Evolutionary conservation across 1,140 invertebrate genomes (phyloP), one percentile per base, ranked within the genome.

Genomic region (Trypoxylus dichotomus): DNA sequence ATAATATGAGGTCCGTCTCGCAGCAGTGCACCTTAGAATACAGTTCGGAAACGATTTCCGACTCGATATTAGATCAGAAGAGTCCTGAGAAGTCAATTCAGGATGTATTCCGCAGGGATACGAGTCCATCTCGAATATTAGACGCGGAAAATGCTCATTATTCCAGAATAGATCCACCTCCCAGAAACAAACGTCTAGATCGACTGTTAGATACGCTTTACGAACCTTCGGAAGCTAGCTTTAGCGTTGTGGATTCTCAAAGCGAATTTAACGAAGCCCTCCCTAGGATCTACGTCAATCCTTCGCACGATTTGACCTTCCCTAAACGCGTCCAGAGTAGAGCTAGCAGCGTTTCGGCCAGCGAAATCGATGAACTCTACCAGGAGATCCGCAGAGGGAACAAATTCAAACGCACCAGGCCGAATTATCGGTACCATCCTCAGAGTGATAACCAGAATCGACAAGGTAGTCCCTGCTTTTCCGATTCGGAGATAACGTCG

Each of bases 11-110:
- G 82, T 92, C 87, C 82, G 88, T 89, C 3, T 90, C 89, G 0
- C 89, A 90, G 73, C 89, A 90, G 74, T 90, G 88, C 54, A 90
- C 88, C 58, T 82, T 93, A 37, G 92, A 93, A 80, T 94, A 93
- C 80, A 94, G 92, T 77, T 94, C 93, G 29, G 93, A 92, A 24
- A 90, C 93, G 73, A 91, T 93, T 13, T 92, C 91, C 0, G 91
- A 92, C 84, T 92, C 92, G 0, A 88, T 91, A 81, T 90, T 93
- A 76, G 89, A 84, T 86, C 88, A 63, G 86, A 89, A 83, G 86
- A 89, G 79, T 77, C 83, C 78, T 15, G 81, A 82, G 15, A 77
- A 80, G 75, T 29, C 43, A 2, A 68, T 68, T 43, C 54, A 76
- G 15, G 27, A 68, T 3, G 27, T 47, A 27, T 43, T 47, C 27